Conservation (phyloP, 2,113 vertebrate species). For the Fukomys damarensis region DNA sequence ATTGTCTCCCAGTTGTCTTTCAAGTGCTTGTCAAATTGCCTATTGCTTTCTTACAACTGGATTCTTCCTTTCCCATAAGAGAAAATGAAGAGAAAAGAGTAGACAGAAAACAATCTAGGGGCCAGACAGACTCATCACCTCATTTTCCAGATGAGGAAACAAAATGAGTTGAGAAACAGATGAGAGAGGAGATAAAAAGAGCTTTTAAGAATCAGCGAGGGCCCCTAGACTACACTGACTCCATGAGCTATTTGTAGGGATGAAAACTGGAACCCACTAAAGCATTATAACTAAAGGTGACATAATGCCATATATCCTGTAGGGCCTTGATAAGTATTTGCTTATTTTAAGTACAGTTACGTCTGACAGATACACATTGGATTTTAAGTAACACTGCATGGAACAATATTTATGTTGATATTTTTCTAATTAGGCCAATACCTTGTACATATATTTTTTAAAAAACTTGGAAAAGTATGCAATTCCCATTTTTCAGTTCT, state of each 20-base stretch:
- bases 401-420: not conserved
- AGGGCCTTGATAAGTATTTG: slow-evolving; percentile 19
- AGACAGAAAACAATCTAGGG: not conserved
- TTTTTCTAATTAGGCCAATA: not conserved
- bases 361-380: not conserved
- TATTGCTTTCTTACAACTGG: not conserved
- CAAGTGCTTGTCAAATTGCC: not conserved
- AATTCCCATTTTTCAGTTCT: not conserved
- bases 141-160: not conserved
- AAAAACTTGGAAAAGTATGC: not conserved
- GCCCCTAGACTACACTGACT: not conserved
- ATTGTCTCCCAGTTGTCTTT: not conserved
- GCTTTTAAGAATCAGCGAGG: not conserved
- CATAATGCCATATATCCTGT: not conserved
- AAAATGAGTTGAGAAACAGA: not conserved
- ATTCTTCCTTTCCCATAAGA: not conserved
- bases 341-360: slow-evolving; percentile 5
- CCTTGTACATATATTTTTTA: not conserved
- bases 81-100: not conserved
- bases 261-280: not conserved
- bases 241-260: not conserved
- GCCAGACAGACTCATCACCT: not conserved
- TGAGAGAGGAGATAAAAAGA: not conserved
- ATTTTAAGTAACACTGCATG: not conserved
- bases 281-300: not conserved